Base-by-base conservation (phyloP, 2,113 vertebrate species). In the Lamprotornis superbus region DNA sequence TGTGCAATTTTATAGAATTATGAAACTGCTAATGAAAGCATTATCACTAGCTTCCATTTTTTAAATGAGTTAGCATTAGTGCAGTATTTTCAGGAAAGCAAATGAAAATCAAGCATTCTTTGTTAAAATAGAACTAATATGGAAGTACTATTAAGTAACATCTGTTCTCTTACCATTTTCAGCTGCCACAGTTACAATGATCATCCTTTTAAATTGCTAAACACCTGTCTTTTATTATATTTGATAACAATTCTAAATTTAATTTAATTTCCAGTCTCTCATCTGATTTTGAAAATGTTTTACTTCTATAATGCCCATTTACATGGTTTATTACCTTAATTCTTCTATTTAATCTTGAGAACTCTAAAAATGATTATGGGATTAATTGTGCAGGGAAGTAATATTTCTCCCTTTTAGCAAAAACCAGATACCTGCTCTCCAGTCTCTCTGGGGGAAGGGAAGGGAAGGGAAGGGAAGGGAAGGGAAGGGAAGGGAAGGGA, bases 221-320 rank as follows among this genome's bases (percentile, higher is more conserved):
- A 96, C 97, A 97, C 95, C 94, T 98, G 97, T 95, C 89, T 96
- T 96, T 95, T 96, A 96, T 96, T 97, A 94, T 81, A 87, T 92
- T 94, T 93, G n/a, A 89, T 87, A 89, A 37, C 18, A 94, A 89
- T 89, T 93, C 64, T 95, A 97, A 94, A 97, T 96, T 96, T 93
- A 2, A 80, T 95, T 95, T 93, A 67, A 87, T 92, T 97, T 84
- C 35, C 27, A 60, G 15, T 68, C 64, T 71, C 31, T 95, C 92
- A 84, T 60, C 30, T 37, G 63, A 80, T 81, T 93, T 97, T 89
- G 31, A 56, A 90, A 82, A 83, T 68, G 22, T 74, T 97, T 93
- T 95, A 78, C 90, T 96, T 95, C 88, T 95, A 69, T 85, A 93
- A 95, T 97, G 81, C 13, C 67, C 69, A 78, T 79, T 97, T 95